Base-by-base conservation (phyloP, 2,888 invertebrate species). In the Ypsolopha scabrella region DNA sequence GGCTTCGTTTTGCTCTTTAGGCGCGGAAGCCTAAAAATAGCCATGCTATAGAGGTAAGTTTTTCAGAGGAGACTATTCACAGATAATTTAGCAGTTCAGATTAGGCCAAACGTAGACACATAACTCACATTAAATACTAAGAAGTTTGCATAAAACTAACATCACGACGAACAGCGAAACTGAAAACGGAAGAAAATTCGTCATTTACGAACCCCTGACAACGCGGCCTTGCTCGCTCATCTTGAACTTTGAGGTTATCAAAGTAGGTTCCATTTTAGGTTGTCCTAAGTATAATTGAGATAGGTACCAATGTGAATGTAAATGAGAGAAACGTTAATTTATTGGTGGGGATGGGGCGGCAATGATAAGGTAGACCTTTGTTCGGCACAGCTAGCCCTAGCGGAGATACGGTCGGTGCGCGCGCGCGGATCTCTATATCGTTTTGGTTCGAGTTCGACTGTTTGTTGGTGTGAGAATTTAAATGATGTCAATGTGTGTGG, bases 311-410 rank as follows among this genome's bases (percentile, higher is more conserved):
- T 70, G 73, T 76, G 77, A 76, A 85, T 81, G 80, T 73, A 79
- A 82, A 85, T 85, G 76, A 76, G 76, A 73, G 78, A 75, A 79
- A 80, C 80, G 81, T 74, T 80, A 85, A 85, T 83, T 77, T 70
- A 81, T 79, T 65, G 73, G 70, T 65, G 69, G 70, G 80, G 70
- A 70, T 70, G 72, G 75, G 72, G 71, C 70, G 75, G 72, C 68
- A 71, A 75, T 76, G 80, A 80, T 80, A 80, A 83, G 83, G 82
- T 80, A 82, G 79, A 72, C 75, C 75, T 53, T 73, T 78, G 72
- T 74, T 70, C 24, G 24, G 24, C 2, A 3, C 24, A 24, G 65
- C 65, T 58, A 60, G 60, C 60, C 43, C 62, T 62, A 57, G 62
- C 75, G 79, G 80, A 77, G 76, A 76, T 70, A 82, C 77, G 86